Conservation (phyloP, 64 coral and sea anemone genomes). For the Pocillopora damicornis region DNA sequence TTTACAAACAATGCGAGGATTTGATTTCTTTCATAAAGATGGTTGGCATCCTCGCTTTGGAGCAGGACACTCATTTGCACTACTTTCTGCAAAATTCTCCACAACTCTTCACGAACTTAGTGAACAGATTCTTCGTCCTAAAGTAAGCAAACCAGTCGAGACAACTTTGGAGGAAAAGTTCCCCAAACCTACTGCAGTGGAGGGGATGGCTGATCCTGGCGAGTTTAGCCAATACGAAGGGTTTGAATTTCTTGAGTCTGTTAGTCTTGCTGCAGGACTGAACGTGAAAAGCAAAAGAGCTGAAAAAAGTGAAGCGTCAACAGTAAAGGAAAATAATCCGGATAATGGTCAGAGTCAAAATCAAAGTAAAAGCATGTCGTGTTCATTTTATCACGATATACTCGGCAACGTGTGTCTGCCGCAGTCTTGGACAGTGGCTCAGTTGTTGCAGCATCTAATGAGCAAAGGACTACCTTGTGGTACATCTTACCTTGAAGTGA, state of each 20-base stretch:
- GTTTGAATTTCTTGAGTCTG: conserved; percentile 66
- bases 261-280: conserved; percentile 78
- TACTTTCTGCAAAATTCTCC: conserved; percentile 62
- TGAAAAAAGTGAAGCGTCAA: conserved; percentile 32
- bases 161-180: conserved; percentile 3
- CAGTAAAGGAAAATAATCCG: conserved; percentile 31
- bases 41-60: conserved; percentile 96
- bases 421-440: conserved; percentile 41
- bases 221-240: conserved; percentile 57
- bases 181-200: conserved; percentile 10
- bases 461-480: conserved; percentile 55
- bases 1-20: conserved; percentile 37
- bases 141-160: conserved; percentile 9
- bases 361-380: conserved; percentile 9
- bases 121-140: conserved; percentile 35
- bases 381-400: conserved; percentile 37
- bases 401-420: conserved; percentile 41
- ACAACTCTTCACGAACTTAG: conserved; percentile 52
- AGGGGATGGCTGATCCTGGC: conserved; percentile 26
- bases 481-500: conserved; percentile 46
- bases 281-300: conserved; percentile 92
- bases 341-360: conserved; percentile 16
- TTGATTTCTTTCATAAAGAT: conserved; percentile 58
- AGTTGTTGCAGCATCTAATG: conserved; percentile 54
- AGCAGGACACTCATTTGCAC: conserved; percentile 65